Conservation (phyloP, 2,888 invertebrate genomes). For the Nowickia ferox region DNA sequence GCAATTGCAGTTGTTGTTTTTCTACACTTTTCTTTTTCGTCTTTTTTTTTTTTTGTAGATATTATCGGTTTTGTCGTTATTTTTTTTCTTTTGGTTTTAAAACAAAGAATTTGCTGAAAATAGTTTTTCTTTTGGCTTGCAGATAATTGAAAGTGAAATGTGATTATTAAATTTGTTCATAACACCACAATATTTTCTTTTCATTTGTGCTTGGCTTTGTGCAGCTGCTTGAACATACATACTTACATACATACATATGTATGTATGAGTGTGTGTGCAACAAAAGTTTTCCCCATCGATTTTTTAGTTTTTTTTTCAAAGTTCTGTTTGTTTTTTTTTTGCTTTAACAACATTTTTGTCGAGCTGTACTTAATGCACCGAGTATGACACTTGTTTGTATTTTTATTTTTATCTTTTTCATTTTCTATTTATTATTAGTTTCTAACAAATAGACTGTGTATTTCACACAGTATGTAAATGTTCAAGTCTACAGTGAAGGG, state of each 20-base stretch:
- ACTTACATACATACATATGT: background rate
- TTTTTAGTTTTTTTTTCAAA: conserved; percentile 10
- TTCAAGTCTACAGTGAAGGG: background rate
- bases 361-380: background rate
- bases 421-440: conserved; percentile 11
- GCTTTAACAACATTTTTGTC: conserved; percentile 11
- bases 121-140: conserved; percentile 9
- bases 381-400: conserved; percentile 32
- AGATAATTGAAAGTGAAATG: conserved; percentile 70
- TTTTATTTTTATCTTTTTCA: background rate
- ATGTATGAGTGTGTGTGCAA: conserved; percentile 3
- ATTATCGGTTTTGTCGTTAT: background rate
- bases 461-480: background rate
- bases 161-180: conserved; percentile 50
- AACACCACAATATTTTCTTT: conserved; percentile 39
- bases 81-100: conserved; percentile 2
- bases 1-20: conserved; percentile 13
- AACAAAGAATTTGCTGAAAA: conserved; percentile 17
- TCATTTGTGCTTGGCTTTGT: background rate
- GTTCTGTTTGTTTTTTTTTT: conserved; percentile 5
- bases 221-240: too few relatives aligned
- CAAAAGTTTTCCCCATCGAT: conserved; percentile 32
- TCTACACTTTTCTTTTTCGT: background rate
- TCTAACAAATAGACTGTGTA: conserved; percentile 12
- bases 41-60: background rate